A percentile compares a stretch with the other conserved stretches of the same genome.
Conservation (phyloP, 2,797 vertebrate species). For the Schizothorax lantsangensis region DNA sequence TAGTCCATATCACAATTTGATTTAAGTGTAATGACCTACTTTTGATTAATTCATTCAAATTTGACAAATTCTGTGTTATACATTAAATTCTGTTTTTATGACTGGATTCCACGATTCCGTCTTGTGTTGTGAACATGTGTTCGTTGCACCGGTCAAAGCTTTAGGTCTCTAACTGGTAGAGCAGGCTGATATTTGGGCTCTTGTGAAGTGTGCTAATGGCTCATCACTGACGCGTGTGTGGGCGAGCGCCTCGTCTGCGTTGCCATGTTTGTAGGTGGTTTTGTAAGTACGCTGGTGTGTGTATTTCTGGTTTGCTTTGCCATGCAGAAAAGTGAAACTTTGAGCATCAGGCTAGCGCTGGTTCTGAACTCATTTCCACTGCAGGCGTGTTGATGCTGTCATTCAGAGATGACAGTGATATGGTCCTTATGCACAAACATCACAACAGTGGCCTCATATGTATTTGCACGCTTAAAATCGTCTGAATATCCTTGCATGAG, state of each 20-base stretch:
- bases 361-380: background rate
- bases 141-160: background rate
- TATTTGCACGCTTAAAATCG: background rate
- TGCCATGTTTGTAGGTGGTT: slow-evolving; percentile 10
- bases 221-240: slow-evolving; percentile 6
- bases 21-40: too few relatives aligned
- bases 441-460: background rate
- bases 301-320: background rate
- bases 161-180: background rate
- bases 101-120: too few relatives aligned
- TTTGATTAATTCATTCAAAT: too few relatives aligned
- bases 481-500: background rate
- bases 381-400: background rate
- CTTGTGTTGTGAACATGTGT: too few relatives aligned
- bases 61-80: too few relatives aligned
- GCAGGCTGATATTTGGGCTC: slow-evolving; percentile 5
- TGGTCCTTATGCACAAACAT: background rate
- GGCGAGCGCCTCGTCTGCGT: background rate
- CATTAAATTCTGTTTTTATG: too few relatives aligned
- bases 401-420: background rate
- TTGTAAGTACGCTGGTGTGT: background rate
- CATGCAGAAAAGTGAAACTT: background rate
- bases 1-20: too few relatives aligned
- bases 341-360: background rate
- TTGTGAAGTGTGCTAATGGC: slow-evolving; percentile 1